Conservation (phyloP, 2,113 vertebrate genomes). For the Hyperoodon ampullatus region DNA sequence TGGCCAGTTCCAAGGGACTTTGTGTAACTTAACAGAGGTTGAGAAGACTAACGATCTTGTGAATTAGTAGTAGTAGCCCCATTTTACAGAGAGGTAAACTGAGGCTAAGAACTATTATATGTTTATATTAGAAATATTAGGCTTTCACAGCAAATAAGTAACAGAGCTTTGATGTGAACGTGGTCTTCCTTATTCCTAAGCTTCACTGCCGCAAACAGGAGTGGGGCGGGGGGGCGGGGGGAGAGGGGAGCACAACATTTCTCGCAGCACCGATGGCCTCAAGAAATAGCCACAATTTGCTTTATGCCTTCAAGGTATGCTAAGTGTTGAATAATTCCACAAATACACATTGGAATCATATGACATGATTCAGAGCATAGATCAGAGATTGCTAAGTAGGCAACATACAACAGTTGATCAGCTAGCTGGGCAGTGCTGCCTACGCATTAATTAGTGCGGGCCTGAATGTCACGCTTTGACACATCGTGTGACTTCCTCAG, state of each 20-base stretch:
- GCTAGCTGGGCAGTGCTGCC: not conserved
- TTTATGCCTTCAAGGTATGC: not conserved
- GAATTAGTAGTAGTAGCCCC: not conserved
- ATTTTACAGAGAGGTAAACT: not conserved
- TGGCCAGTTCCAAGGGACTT: not conserved
- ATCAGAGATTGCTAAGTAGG: not conserved
- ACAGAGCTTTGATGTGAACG: not conserved
- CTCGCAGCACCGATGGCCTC: not conserved
- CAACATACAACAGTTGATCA: not conserved
- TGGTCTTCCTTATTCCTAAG: not conserved
- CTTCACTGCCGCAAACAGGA: not conserved
- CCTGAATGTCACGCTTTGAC: not conserved
- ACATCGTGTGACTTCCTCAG: not conserved
- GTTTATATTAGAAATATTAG: not conserved
- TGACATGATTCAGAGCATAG: not conserved
- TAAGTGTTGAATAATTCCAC: constrained; percentile 1
- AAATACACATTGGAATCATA: not conserved
- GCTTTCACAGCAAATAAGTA: not conserved
- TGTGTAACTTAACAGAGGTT: not conserved
- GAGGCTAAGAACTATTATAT: not conserved
- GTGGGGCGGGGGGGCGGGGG: fast-evolving
- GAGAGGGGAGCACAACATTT: not conserved
- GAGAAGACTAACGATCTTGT: not conserved
- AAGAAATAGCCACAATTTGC: constrained; percentile 7
- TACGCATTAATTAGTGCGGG: not conserved